Conservation (phyloP, 2,113 vertebrate species). For the Chitala chitala region DNA sequence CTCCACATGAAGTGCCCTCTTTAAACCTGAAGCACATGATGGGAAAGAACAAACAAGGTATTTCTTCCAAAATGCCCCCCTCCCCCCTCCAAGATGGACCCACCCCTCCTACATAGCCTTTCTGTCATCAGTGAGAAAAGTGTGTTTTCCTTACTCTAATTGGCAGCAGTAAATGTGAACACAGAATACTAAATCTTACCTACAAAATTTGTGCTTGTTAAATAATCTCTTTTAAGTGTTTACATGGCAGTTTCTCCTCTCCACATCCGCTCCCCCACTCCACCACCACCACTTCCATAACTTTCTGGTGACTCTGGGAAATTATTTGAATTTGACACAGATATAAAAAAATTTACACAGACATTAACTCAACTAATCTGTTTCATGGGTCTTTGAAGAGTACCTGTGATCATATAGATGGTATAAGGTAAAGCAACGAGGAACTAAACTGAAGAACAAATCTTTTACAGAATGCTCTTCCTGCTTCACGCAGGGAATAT, state of each 20-base stretch:
- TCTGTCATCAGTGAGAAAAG: slow-evolving; percentile 9
- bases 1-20: neutral
- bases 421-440: too few relatives aligned
- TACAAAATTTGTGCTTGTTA: slow-evolving; percentile 3
- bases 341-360: neutral
- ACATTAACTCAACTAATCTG: too few relatives aligned
- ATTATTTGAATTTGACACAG: neutral
- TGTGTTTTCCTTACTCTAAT: slow-evolving; percentile 16
- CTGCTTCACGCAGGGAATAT: too few relatives aligned
- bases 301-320: neutral
- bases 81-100: neutral
- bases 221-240: slow-evolving; percentile 15
- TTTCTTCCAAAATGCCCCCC: slow-evolving; percentile 12
- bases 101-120: neutral
- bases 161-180: slow-evolving; percentile 16
- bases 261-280: neutral
- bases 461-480: too few relatives aligned
- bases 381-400: too few relatives aligned
- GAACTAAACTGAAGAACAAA: too few relatives aligned
- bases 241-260: neutral
- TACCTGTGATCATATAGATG: too few relatives aligned
- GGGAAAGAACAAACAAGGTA: neutral
- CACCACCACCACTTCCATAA: neutral
- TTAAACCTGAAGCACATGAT: slow-evolving; percentile 5
- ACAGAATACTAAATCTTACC: slow-evolving; percentile 18